These are phyloP conservation scores for Panagrolaimus sp. DNA, from an alignment of 1,140 invertebrate species.

Conservation along the genomic window DNA sequence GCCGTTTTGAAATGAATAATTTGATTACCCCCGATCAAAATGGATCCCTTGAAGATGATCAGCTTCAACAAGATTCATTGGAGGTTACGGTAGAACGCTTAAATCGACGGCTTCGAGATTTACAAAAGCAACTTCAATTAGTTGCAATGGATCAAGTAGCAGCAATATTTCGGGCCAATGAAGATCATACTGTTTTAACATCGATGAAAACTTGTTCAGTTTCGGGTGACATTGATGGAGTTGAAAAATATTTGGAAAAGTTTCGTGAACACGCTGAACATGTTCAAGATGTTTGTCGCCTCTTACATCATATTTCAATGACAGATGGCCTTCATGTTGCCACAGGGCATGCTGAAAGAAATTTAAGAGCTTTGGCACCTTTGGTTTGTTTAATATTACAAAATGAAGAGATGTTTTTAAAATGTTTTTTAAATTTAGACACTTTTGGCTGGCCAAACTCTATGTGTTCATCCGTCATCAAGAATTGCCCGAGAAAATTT, in stretches of 20 bases:
- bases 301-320: conserved; percentile 85
- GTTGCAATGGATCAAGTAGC: conserved; percentile 63
- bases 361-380: conserved; percentile 74
- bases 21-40: conserved; percentile 47
- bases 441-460: conserved; percentile 81
- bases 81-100: conserved; percentile 68
- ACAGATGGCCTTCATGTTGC: conserved; percentile 88
- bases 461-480: conserved; percentile 82
- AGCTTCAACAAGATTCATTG: conserved; percentile 66
- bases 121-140: conserved; percentile 60
- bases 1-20: conserved; percentile 60
- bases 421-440: conserved; percentile 67
- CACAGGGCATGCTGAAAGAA: conserved; percentile 89
- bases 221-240: conserved; percentile 72
- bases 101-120: conserved; percentile 53
- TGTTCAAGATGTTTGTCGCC: conserved; percentile 87
- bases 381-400: conserved; percentile 41
- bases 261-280: conserved; percentile 86
- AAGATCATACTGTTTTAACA: conserved; percentile 71
- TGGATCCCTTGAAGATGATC: conserved; percentile 58
- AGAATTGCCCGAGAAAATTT: conserved; percentile 94
- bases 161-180: conserved; percentile 68
- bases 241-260: conserved; percentile 75
- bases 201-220: conserved; percentile 74
- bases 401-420: neutral